phyloP scores from a whole-genome alignment of 1,140 invertebrate species.

The Aphelenchoides fujianensis region DNA sequence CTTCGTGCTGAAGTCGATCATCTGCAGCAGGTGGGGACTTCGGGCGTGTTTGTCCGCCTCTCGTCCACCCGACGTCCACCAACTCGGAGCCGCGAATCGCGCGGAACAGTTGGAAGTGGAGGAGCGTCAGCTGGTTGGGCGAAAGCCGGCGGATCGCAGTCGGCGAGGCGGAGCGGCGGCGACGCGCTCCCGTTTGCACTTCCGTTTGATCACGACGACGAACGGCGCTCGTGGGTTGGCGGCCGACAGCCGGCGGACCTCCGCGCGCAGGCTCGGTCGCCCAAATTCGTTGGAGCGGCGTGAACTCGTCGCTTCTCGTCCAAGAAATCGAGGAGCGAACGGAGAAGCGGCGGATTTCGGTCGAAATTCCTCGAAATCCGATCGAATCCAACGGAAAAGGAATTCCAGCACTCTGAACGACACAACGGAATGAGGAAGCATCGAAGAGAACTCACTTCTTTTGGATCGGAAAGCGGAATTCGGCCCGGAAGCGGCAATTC shows the following conservation, averaged over 20 bases:
- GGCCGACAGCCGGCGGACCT: neutral
- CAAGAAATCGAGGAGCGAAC: neutral
- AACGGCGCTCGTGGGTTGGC: neutral
- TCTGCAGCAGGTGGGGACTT: neutral
- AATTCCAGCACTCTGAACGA: neutral
- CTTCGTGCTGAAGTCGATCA: slow-evolving; percentile 3
- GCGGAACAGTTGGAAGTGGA: neutral
- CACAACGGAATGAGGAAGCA: too few species aligned
- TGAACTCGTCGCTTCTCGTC: neutral
- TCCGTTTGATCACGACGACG: too few species aligned
- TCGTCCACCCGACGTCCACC: neutral
- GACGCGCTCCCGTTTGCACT: neutral
- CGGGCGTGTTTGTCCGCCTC: neutral
- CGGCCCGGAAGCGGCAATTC: neutral
- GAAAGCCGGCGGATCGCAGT: neutral
- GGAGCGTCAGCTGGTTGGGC: neutral
- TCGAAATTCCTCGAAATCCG: neutral
- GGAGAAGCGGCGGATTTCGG: neutral
- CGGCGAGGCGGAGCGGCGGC: neutral
- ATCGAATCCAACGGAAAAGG: neutral
- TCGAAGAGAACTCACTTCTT: neutral
- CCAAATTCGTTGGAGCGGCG: neutral
- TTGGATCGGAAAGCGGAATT: neutral
- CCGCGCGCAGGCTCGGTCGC: neutral
- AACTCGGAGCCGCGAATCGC: neutral